Base-by-base conservation (phyloP, 2,113 vertebrate genomes). In the Oceanites oceanicus region DNA sequence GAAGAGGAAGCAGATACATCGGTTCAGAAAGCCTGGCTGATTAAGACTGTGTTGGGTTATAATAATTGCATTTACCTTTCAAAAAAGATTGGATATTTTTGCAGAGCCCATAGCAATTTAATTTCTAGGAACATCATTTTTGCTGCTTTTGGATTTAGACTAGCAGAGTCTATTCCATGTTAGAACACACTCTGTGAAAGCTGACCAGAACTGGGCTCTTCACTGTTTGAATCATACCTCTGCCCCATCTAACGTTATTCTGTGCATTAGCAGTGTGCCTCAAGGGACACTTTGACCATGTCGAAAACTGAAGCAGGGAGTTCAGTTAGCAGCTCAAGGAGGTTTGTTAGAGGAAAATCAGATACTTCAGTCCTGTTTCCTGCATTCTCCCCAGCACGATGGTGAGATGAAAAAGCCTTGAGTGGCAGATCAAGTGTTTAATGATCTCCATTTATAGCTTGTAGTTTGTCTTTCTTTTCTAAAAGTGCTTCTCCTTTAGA, bases 301-400 rank as follows among this genome's bases (percentile, higher is more conserved):
- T 8, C 11, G 27, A 70, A 71, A 95, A n/a, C 62, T 65, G 88
- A 32, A 25, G 76, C 36, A 26, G 87, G 71, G 70, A 92, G 61
- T 67, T 92, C 88, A 90, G 71, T 94, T 42, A 91, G 92, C 86
- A 73, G 87, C 61, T 94, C 52, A 26, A 30, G 79, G 56, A 95
- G 70, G 52, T 59, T 92, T 95, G 50, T 47, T 93, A 86, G 92
- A 95, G 56, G 58, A 85, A 23, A 53, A 88, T 77, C 90, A 93
- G 74, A 59, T 92, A 66, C 83, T 96, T 87, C 80, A 55, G 15
- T 15, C 63, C 74, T 25, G 27, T 73, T 95, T 93, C 92, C 86
- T 70, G 29, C 56, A 15, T 59, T 58, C 56, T 95, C 70, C 19
- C 53, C 85, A 87, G 58, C 14, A n/a, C 79, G 76, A 42, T 11